These are phyloP conservation scores for Leptopilina drosophilae DNA, from an alignment of 2,888 invertebrate species.

Conservation along the genomic window DNA sequence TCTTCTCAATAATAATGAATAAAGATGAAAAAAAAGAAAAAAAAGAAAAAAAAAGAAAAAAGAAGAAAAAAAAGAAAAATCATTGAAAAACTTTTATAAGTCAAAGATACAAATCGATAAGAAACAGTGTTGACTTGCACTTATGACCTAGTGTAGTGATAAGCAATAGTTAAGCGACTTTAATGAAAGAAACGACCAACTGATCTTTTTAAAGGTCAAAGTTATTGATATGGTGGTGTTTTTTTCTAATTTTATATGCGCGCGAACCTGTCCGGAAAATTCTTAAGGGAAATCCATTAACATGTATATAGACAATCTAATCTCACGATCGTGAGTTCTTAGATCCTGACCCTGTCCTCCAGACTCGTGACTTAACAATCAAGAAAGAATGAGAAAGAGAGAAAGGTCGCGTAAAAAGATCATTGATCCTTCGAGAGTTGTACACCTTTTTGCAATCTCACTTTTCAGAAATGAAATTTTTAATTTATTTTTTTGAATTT, in stretches of 20 bases:
- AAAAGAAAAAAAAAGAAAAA: neutral
- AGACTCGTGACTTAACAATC: constrained; percentile 29
- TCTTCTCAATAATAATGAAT: neutral
- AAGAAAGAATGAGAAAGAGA: constrained; percentile 13
- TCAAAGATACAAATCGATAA: constrained; percentile 8
- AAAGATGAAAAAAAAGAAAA: too few relatives aligned
- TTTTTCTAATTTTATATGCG: neutral
- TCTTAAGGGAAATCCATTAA: neutral
- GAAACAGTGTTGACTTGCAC: constrained; percentile 8
- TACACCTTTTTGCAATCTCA: neutral
- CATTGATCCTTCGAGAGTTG: constrained; percentile 5
- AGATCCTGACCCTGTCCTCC: constrained; percentile 35
- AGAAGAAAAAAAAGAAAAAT: neutral
- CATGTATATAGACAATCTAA: neutral
- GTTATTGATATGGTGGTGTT: neutral
- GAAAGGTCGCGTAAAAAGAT: constrained; percentile 22
- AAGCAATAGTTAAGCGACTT: neutral
- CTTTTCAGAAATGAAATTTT: neutral
- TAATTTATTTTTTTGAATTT: neutral
- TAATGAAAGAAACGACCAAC: neutral
- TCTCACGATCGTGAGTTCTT: constrained; percentile 29
- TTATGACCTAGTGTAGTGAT: constrained; percentile 1
- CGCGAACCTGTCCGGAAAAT: neutral
- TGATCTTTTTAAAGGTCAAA: constrained; percentile 19
- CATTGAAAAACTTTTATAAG: constrained; percentile 4